A percentile compares a stretch with the other conserved stretches of the same genome.
Evolutionary conservation across 2,888 invertebrate genomes (phyloP).

Genomic region (Drosophila demipolita): DNA sequence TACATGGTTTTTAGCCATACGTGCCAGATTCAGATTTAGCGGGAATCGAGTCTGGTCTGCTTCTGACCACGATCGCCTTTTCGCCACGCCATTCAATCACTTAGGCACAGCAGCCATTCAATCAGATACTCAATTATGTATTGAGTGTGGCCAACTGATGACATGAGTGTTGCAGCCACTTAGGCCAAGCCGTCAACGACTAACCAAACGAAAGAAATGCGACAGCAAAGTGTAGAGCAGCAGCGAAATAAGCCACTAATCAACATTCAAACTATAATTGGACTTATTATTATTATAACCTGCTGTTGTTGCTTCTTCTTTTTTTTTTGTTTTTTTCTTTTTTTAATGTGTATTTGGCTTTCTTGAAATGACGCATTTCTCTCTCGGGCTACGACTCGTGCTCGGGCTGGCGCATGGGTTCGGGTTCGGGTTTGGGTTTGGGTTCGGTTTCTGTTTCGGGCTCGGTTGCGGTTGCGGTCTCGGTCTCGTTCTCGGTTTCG

Average conservation of each 20-base stretch:
- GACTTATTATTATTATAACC: constrained; percentile 55
- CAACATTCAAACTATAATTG: constrained; percentile 49
- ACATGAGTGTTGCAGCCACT: constrained; percentile 12
- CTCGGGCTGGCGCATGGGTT: background rate
- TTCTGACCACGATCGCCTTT: background rate
- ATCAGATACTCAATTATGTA: background rate
- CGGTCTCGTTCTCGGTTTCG: background rate
- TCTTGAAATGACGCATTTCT: constrained; percentile 61
- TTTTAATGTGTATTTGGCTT: constrained; percentile 28
- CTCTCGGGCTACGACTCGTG: constrained; percentile 3
- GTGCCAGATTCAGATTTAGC: background rate
- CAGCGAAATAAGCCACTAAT: constrained; percentile 22
- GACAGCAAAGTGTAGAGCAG: constrained; percentile 30
- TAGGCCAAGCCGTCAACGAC: constrained; percentile 24
- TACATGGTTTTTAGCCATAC: background rate
- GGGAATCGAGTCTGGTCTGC: background rate
- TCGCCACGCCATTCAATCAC: background rate
- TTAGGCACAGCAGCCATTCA: background rate
- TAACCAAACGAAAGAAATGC: constrained; percentile 19
- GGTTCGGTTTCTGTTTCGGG: no score
- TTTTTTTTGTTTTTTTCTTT: background rate
- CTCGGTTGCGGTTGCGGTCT: background rate
- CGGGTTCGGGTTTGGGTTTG: background rate
- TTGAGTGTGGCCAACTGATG: background rate
- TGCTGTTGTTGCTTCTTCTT: constrained; percentile 5